Base-by-base conservation (phyloP, 2,888 invertebrate species). In the Ochropleura plecta region DNA sequence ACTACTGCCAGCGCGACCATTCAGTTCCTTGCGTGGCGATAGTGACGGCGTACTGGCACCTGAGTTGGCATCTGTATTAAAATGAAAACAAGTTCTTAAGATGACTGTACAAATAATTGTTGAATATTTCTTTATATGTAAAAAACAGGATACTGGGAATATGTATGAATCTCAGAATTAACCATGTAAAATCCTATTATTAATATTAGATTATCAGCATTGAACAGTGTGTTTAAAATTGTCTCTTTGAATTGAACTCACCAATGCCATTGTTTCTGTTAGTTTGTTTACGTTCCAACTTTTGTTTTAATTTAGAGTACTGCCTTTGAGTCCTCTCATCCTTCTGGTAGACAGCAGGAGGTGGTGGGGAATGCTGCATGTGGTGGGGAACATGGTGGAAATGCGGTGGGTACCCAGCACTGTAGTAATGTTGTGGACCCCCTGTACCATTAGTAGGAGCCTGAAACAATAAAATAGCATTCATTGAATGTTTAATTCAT, bases 291-390 rank as follows among this genome's bases (percentile, higher is more conserved):
- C 97, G 97, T 91, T 98, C 98, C 85, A 98, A 94, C 94, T 98
- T 98, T 89, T 97, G 97, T 92, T 98, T 97, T 88, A 98, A 96
- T 94, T 98, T 98, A 83, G 97, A 97, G 91, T 98, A 97, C 93
- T 98, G 98, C 82, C 98, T 96, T 91, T 98, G 98, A 60, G 98
- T 97, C 88, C 98, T 97, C 93, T 98, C 98, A 93, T 98, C 98
- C 92, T 98, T 98, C 91, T 97, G 98, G 93, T 97, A 97, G 59
- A 94, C 94, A 3, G 94, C 94, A 3, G 94, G 95, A 6, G 96
- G 97, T 66, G 97, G 97, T 72, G 97, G 98, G 84, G 97, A 97
- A 94, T 97, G 98, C 87, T 97, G 97, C 94, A 97, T 97, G 91
- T 97, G 97, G 89, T 97, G 97, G 81, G 96, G 94, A 91, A 95